Percentiles rank a stretch among this genome's conserved stretches.
Evolutionary conservation across 1,140 invertebrate species (phyloP).

Genomic region (Leptestheria dahalacensis): DNA sequence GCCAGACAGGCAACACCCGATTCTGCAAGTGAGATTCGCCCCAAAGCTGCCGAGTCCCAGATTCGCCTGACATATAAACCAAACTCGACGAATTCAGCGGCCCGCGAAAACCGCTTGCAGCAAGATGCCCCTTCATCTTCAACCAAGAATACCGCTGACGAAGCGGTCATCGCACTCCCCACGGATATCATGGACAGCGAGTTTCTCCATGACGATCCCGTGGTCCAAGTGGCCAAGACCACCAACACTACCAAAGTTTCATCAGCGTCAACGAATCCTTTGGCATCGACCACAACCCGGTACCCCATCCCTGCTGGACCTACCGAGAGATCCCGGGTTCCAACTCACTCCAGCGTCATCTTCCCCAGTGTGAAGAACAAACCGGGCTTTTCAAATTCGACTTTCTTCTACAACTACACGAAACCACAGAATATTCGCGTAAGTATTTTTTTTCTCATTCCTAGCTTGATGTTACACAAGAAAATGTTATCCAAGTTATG

Average conservation of each 20-base stretch:
- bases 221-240: background rate
- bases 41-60: constrained; percentile 17
- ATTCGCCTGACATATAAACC: constrained; percentile 17
- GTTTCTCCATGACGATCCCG: constrained; percentile 13
- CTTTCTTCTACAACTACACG: constrained; percentile 32
- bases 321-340: constrained; percentile 14
- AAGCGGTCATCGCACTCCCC: constrained; percentile 11
- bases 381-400: constrained; percentile 61
- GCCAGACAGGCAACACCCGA: constrained; percentile 25
- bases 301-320: constrained; percentile 14
- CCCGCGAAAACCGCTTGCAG: constrained; percentile 29
- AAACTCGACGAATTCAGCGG: constrained; percentile 22
- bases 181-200: constrained; percentile 17
- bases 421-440: constrained; percentile 48
- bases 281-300: background rate
- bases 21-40: constrained; percentile 17
- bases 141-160: background rate
- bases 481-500: too few species aligned
- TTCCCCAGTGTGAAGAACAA: constrained; percentile 83
- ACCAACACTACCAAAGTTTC: constrained; percentile 9
- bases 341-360: constrained; percentile 43
- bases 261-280: background rate
- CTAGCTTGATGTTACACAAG: too few species aligned
- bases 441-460: too few species aligned
- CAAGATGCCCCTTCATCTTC: constrained; percentile 31